Evolutionary conservation across 2,113 vertebrate genomes (phyloP), one percentile per base, ranked within the genome.

Genomic region (Dipodomys merriami): DNA sequence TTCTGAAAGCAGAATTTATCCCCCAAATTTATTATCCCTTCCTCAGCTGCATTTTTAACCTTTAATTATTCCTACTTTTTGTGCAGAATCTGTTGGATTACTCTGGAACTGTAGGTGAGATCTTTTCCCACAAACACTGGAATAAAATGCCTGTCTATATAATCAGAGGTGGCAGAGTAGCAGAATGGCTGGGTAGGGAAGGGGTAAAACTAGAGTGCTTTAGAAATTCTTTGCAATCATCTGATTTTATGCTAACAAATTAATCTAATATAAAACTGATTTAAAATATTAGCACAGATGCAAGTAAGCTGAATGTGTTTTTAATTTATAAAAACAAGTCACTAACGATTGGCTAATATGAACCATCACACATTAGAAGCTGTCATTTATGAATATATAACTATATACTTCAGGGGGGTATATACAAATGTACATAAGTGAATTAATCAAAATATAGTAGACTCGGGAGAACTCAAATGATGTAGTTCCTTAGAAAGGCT

Each of bases 231-330:
- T 76, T 39, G 62, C 60, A 39, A 8, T 64, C 22, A 20, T 81
- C 69, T 91, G 53, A 91, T 86, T 89, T 78, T 72, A 49, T 6
- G 33, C 30, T 83, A 30, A 71, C 49, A 72, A 72, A 83, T 83
- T 22, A 80, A 33, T 46, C 53, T 33, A 72, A n/a, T 35, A 11
- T 33, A 39, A 20, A 89, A 53, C 29, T 93, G 12, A 80, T 44
- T 89, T 80, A 76, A 90, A 91, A 81, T 20, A 67, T 46, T 87
- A 91, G 49, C 22, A 64, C 25, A 93, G 19, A 76, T 49, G 49
- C 11, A 81, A 67, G 68, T 85, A 15, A 88, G 1, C 7, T 44
- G 25, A 39, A 87, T 33, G 16, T 0, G 7, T 29, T 84, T 90
- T 44, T 72, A 30, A 30, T 53, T 57, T 71, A 85, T 81, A 30